phyloP scores from a whole-genome alignment of 1,140 invertebrate species.

The Heterodera schachtii region DNA sequence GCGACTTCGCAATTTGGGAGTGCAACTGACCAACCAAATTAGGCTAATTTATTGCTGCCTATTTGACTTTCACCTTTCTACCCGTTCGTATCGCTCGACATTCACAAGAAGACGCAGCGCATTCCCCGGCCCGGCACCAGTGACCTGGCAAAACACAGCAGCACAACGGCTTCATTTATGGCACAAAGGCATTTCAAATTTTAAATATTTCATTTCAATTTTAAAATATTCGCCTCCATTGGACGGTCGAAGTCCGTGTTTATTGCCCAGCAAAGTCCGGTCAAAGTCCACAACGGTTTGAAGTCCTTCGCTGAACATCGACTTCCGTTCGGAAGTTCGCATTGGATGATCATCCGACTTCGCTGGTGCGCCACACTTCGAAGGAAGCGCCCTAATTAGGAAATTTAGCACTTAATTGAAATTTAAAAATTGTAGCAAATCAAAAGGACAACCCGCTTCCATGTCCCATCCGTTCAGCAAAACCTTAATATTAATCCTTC shows the following conservation, averaged over 20 bases:
- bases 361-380: slow-evolving; percentile 63
- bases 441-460: slow-evolving; percentile 53
- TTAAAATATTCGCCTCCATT: slow-evolving; percentile 50
- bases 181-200: background rate
- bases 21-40: slow-evolving; percentile 40
- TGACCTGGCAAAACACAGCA: background rate
- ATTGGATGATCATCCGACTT: slow-evolving; percentile 54
- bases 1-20: slow-evolving; percentile 53
- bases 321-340: slow-evolving; percentile 63
- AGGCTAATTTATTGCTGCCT: background rate
- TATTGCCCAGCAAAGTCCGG: slow-evolving; percentile 65
- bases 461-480: slow-evolving; percentile 60
- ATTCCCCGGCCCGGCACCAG: slow-evolving; percentile 51
- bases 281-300: slow-evolving; percentile 61
- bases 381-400: slow-evolving; percentile 42
- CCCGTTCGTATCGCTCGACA: slow-evolving; percentile 62
- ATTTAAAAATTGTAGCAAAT: background rate
- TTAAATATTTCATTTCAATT: slow-evolving; percentile 3
- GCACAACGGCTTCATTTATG: too few relatives aligned
- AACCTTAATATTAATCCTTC: slow-evolving; percentile 38
- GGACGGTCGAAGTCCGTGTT: slow-evolving; percentile 60
- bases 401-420: too few relatives aligned
- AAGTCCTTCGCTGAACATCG: slow-evolving; percentile 53
- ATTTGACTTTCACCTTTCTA: slow-evolving; percentile 49
- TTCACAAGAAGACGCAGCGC: slow-evolving; percentile 58